Percentiles rank a stretch among this genome's conserved stretches.
These are phyloP conservation scores for Zosterops borbonicus DNA, from an alignment of 2,113 vertebrate genomes.

Conservation along the genomic window DNA sequence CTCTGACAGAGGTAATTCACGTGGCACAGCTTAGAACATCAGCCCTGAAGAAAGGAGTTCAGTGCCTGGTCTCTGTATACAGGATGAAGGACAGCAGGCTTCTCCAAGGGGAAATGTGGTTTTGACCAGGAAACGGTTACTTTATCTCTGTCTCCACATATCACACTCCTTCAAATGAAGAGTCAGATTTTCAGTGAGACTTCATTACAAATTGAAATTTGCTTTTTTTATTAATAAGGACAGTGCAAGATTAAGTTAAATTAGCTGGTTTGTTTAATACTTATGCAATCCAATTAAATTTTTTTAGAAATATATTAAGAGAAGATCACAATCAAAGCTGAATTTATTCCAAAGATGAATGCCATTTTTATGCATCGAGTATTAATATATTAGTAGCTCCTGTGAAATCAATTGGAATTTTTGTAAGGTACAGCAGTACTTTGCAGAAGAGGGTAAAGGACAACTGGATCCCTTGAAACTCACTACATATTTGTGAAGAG, in stretches of 20 bases:
- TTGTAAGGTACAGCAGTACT: neutral
- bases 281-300: neutral
- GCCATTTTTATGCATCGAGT: neutral
- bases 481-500: neutral
- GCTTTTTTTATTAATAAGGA: neutral
- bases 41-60: neutral
- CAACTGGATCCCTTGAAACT: neutral
- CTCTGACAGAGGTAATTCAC: neutral
- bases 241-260: constrained; percentile 20
- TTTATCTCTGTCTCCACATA: neutral
- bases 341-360: constrained; percentile 17
- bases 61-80: neutral
- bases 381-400: neutral
- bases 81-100: neutral
- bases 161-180: neutral
- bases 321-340: constrained; percentile 34
- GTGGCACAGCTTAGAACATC: neutral
- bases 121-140: neutral
- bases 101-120: neutral
- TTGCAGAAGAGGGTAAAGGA: neutral
- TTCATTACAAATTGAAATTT: constrained; percentile 18
- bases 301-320: neutral
- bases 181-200: neutral
- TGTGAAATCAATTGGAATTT: neutral
- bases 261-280: constrained; percentile 18